Percentiles rank a stretch among this genome's conserved stretches.
Conservation (phyloP, 2,113 vertebrate genomes). For the Equus quagga region DNA sequence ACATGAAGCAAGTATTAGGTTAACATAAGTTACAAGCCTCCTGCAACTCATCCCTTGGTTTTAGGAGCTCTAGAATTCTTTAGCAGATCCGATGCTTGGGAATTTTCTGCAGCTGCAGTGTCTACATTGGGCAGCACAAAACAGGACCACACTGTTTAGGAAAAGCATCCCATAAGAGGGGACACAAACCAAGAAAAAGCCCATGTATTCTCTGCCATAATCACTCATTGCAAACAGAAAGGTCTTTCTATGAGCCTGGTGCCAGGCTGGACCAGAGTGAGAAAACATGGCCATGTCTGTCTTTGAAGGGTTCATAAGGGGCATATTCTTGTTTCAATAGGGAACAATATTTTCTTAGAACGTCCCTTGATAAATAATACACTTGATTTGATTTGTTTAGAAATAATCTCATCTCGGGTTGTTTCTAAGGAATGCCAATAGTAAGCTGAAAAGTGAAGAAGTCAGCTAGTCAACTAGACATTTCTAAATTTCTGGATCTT, state of each 20-base stretch:
- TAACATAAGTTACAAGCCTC: background rate
- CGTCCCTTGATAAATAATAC: background rate
- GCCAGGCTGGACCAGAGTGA: background rate
- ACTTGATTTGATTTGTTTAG: background rate
- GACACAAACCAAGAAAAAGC: background rate
- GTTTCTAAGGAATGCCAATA: background rate
- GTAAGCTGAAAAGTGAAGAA: slow-evolving; percentile 33
- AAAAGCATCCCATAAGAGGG: background rate
- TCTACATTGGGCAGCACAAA: background rate
- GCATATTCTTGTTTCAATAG: background rate
- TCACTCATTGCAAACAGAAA: background rate
- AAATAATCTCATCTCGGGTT: background rate
- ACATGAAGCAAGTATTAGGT: background rate
- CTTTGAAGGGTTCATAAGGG: background rate
- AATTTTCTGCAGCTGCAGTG: background rate
- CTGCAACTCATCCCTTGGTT: background rate
- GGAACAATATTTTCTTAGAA: background rate
- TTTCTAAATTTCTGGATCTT: slow-evolving; percentile 5
- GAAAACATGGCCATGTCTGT: background rate
- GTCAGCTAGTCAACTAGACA: background rate
- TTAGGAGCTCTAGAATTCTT: background rate
- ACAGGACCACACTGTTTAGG: background rate
- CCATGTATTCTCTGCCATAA: background rate
- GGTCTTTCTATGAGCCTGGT: background rate
- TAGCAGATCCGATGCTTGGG: background rate